Evolutionary conservation across 1,140 invertebrate genomes (phyloP).

Genomic region (Drosophila willistoni): DNA sequence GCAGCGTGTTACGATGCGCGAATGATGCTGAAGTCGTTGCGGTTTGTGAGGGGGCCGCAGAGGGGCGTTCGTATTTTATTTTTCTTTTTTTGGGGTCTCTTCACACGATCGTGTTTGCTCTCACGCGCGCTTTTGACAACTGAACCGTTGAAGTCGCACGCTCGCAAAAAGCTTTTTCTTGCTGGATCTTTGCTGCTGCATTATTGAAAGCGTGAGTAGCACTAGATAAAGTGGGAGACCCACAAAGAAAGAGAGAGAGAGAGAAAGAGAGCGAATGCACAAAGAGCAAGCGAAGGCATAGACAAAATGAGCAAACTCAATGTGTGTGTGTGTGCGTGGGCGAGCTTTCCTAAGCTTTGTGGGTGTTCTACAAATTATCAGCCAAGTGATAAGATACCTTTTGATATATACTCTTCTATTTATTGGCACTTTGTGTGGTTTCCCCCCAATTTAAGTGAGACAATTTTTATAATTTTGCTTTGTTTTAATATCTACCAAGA

Average conservation of each 20-base stretch:
- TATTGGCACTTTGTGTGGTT: not conserved
- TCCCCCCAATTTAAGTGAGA: too few species aligned
- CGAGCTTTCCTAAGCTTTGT: constrained; percentile 34
- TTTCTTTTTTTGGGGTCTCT: not conserved
- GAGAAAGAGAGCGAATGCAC: not conserved
- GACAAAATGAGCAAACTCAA: too few species aligned
- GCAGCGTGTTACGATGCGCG: not conserved
- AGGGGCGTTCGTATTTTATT: not conserved
- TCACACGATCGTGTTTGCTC: constrained; percentile 11
- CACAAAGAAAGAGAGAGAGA: not conserved
- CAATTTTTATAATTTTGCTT: not conserved
- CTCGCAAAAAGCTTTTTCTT: constrained; percentile 37
- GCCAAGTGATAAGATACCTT: constrained; percentile 35
- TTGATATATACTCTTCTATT: constrained; percentile 5
- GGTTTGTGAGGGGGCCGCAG: not conserved
- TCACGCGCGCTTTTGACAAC: constrained; percentile 31
- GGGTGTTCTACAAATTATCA: constrained; percentile 21
- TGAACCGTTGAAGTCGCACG: constrained; percentile 39
- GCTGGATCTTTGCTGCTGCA: constrained; percentile 13
- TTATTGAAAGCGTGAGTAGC: not conserved
- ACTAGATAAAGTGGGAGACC: not conserved
- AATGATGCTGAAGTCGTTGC: constrained; percentile 3
- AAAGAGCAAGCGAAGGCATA: not conserved
- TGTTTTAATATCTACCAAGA: not conserved
- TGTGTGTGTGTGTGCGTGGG: not conserved